Conservation (phyloP, 2,888 invertebrate species). For the Synanthedon myopaeformis region DNA sequence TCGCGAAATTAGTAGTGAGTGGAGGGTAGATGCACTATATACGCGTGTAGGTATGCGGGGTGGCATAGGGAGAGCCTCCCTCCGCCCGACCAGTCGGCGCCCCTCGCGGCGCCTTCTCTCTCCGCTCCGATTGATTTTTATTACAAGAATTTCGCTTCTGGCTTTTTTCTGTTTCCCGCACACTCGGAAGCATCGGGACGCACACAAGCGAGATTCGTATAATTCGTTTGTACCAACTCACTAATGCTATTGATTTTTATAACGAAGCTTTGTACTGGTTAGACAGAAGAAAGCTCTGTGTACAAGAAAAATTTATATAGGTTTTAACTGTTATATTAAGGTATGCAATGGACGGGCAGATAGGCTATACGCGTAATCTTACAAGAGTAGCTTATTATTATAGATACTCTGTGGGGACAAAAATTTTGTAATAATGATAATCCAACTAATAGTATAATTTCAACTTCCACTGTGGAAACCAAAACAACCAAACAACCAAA, state of each 20-base stretch:
- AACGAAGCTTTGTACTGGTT: slow-evolving; percentile 46
- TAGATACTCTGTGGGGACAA: too few species aligned
- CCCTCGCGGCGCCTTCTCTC: slow-evolving; percentile 64
- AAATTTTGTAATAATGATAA: too few species aligned
- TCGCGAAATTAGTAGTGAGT: slow-evolving; percentile 7
- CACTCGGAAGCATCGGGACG: slow-evolving; percentile 45
- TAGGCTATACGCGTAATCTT: too few species aligned
- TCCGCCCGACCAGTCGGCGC: slow-evolving; percentile 58
- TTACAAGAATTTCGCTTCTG: slow-evolving; percentile 69
- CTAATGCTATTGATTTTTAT: slow-evolving; percentile 71
- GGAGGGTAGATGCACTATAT: slow-evolving; percentile 51
- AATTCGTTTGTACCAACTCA: slow-evolving; percentile 68
- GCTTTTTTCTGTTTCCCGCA: slow-evolving; percentile 64
- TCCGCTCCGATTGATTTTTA: slow-evolving; percentile 72
- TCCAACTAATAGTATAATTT: too few species aligned
- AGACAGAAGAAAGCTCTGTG: slow-evolving; percentile 10
- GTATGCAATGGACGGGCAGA: too few species aligned
- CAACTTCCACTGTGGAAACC: too few species aligned
- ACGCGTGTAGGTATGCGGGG: slow-evolving; percentile 38
- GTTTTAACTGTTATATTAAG: too few species aligned
- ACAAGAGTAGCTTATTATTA: too few species aligned
- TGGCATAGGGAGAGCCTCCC: slow-evolving; percentile 24
- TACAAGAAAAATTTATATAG: not conserved
- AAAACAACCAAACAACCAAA: too few species aligned
- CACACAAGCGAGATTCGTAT: slow-evolving; percentile 61